Percentiles rank a stretch among this genome's conserved stretches.
Evolutionary conservation across 2,797 vertebrate genomes (phyloP).

Genomic region (Graptemys geographica): DNA sequence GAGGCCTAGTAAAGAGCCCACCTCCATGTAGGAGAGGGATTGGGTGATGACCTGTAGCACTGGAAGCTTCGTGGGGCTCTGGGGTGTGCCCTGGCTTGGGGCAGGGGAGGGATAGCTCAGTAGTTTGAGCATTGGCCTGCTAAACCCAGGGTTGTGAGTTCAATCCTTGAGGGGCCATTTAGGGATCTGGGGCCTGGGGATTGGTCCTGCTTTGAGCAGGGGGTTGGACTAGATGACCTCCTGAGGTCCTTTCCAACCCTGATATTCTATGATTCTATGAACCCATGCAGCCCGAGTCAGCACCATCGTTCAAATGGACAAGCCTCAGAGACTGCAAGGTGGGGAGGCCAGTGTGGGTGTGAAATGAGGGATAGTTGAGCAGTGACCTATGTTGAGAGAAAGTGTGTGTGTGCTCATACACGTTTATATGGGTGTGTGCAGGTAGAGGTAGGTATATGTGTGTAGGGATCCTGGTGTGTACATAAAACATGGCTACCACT

Average conservation of each 20-base stretch:
- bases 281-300: neutral
- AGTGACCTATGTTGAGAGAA: neutral
- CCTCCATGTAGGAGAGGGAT: neutral
- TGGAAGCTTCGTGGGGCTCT: neutral
- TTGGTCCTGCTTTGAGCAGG: too few species aligned
- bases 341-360: neutral
- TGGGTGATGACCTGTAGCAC: neutral
- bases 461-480: neutral
- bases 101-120: too few species aligned
- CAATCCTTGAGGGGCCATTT: too few species aligned
- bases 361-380: neutral
- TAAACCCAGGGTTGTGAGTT: too few species aligned
- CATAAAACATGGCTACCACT: too few species aligned
- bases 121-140: too few species aligned
- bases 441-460: neutral
- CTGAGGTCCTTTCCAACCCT: too few species aligned
- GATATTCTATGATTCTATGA: neutral
- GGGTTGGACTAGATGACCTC: too few species aligned
- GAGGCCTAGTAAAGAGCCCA: neutral
- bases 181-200: too few species aligned
- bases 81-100: too few species aligned
- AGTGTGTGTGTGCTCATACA: neutral
- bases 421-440: neutral
- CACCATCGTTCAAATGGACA: neutral
- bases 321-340: neutral